Conservation (phyloP, 2,888 invertebrate genomes). For the Ormyrus thymus region DNA sequence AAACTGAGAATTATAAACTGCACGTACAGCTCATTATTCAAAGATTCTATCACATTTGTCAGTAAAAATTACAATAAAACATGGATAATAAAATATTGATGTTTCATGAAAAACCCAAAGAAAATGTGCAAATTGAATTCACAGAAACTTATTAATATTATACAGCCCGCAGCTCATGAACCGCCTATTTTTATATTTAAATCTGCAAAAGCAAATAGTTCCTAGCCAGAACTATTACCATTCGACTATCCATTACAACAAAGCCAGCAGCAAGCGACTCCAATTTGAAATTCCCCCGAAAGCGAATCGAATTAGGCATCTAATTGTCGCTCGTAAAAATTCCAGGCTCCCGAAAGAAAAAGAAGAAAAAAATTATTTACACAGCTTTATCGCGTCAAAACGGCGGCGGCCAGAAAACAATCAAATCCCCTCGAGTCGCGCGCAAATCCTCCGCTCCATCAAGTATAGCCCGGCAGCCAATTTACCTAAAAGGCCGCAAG, state of each 20-base stretch:
- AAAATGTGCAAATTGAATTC: slow-evolving; percentile 38
- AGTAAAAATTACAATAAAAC: slow-evolving; percentile 35
- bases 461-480: slow-evolving; percentile 28
- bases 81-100: background rate
- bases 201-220: background rate
- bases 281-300: background rate
- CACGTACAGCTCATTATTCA: background rate
- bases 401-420: slow-evolving; percentile 7
- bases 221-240: too few species aligned
- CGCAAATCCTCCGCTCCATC: slow-evolving; percentile 17
- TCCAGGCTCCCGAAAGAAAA: background rate
- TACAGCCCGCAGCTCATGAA: slow-evolving; percentile 11
- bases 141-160: slow-evolving; percentile 35
- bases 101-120: slow-evolving; percentile 20
- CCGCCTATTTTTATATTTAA: slow-evolving; percentile 31
- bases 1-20: background rate
- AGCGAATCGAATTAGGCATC: slow-evolving; percentile 6
- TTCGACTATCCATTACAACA: too few species aligned
- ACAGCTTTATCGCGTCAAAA: background rate
- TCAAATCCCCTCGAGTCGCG: slow-evolving; percentile 12
- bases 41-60: slow-evolving; percentile 23
- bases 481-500: slow-evolving; percentile 38
- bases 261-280: background rate
- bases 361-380: background rate
- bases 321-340: background rate